These are phyloP conservation scores for Montipora sp. DNA, from an alignment of 64 coral and sea anemone species.

Conservation along the genomic window DNA sequence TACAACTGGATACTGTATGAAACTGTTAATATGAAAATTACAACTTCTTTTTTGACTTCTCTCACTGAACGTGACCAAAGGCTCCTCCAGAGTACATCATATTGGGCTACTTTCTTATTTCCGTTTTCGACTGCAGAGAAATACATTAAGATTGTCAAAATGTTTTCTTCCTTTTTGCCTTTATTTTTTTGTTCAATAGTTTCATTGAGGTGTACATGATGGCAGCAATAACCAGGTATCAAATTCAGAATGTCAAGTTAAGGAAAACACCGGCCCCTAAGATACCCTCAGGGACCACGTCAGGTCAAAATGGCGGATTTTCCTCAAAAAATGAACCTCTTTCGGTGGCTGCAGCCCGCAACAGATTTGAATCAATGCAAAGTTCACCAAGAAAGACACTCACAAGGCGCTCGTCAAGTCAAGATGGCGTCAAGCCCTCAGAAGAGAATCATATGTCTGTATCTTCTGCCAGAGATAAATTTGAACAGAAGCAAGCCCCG, in stretches of 20 bases:
- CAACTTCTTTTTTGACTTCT: no score
- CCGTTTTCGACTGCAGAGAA: no score
- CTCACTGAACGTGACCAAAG: no score
- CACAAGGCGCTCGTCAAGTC: background rate
- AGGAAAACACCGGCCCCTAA: conserved; percentile 5
- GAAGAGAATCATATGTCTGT: background rate
- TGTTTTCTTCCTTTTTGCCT: background rate
- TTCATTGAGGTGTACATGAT: background rate
- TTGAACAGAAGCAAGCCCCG: background rate
- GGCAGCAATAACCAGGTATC: background rate
- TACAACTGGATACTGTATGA: no score
- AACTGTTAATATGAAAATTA: no score
- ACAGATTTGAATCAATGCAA: conserved; percentile 25
- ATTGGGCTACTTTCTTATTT: no score
- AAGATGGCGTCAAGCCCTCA: background rate
- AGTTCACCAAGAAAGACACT: background rate
- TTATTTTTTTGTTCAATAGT: background rate
- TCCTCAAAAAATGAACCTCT: background rate
- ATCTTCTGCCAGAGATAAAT: background rate
- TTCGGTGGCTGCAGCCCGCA: background rate
- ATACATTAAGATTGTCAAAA: no score
- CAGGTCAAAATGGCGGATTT: background rate
- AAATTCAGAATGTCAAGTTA: background rate
- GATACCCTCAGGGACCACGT: background rate
- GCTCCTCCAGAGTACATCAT: no score